phyloP scores from a whole-genome alignment of 2,797 vertebrate species.

The Melanotaenia trifasciata region DNA sequence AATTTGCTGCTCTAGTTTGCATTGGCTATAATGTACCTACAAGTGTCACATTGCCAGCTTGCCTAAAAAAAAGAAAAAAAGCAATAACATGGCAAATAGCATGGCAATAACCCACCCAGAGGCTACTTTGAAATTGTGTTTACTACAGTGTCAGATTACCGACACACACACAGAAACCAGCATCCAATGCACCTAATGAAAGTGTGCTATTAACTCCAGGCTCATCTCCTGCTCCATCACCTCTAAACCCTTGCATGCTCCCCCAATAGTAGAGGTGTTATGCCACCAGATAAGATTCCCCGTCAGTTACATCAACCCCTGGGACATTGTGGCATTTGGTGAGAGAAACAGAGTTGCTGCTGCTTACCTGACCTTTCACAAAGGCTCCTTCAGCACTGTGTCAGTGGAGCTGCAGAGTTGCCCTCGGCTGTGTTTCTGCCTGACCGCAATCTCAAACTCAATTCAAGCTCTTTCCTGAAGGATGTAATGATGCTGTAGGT shows the following conservation, averaged over 20 bases:
- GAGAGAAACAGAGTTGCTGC: conserved; percentile 71
- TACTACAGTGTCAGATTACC: not conserved
- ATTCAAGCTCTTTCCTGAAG: conserved; percentile 21
- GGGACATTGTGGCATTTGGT: conserved; percentile 83
- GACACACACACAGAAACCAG: not conserved
- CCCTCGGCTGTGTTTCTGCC: conserved; percentile 25
- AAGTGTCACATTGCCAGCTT: not conserved
- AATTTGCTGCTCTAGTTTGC: conserved; percentile 9
- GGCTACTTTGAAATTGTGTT: not conserved
- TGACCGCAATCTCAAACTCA: conserved; percentile 17
- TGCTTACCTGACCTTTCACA: conserved; percentile 79
- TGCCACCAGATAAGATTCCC: conserved; percentile 70
- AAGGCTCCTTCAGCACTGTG: conserved; percentile 33
- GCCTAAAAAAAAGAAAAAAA: not conserved
- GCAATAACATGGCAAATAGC: too few relatives aligned
- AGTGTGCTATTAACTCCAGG: not conserved
- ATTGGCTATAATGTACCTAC: not conserved
- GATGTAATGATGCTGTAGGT: conserved; percentile 20
- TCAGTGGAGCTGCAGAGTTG: conserved; percentile 20
- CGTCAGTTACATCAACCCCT: conserved; percentile 70
- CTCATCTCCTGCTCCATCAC: conserved; percentile 18
- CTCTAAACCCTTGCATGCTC: conserved; percentile 24
- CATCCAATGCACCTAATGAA: conserved; percentile 1
- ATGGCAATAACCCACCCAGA: not conserved
- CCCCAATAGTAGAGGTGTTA: conserved; percentile 56